phyloP scores from a whole-genome alignment of 2,888 invertebrate species.

The Chalcosyrphus nemorum region DNA sequence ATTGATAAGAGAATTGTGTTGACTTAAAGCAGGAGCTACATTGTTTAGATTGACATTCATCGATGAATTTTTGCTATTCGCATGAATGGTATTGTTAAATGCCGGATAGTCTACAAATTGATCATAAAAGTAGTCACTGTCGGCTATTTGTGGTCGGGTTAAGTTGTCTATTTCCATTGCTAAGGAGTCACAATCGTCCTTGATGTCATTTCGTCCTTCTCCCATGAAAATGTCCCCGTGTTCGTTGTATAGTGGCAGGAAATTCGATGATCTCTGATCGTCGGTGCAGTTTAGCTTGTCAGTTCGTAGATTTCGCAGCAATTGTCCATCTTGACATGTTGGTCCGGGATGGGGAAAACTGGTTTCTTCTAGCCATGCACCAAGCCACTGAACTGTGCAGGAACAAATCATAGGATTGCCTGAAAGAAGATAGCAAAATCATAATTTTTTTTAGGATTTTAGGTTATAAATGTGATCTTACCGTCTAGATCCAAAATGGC shows the following conservation, averaged over 20 bases:
- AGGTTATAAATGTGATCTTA: too few species aligned
- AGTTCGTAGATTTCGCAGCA: conserved; percentile 88
- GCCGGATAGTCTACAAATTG: conserved; percentile 91
- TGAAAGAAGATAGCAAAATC: conserved; percentile 76
- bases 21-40: conserved; percentile 82
- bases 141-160: conserved; percentile 86
- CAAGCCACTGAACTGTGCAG: conserved; percentile 91
- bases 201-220: conserved; percentile 83
- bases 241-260: conserved; percentile 85
- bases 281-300: conserved; percentile 86
- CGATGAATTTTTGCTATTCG: conserved; percentile 71
- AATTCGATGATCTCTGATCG: conserved; percentile 79
- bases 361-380: conserved; percentile 91
- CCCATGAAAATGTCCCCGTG: conserved; percentile 87
- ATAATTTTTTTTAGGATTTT: too few species aligned
- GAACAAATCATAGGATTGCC: conserved; percentile 93
- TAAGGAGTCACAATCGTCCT: conserved; percentile 81
- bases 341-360: conserved; percentile 87
- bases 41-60: conserved; percentile 79
- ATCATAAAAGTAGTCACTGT: conserved; percentile 92
- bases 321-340: conserved; percentile 89
- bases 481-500: conserved; percentile 93
- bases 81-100: conserved; percentile 83
- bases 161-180: conserved; percentile 82
- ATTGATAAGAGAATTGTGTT: conserved; percentile 83